These are phyloP conservation scores for Taurulus bubalis DNA, from an alignment of 2,113 vertebrate genomes.

Conservation along the genomic window DNA sequence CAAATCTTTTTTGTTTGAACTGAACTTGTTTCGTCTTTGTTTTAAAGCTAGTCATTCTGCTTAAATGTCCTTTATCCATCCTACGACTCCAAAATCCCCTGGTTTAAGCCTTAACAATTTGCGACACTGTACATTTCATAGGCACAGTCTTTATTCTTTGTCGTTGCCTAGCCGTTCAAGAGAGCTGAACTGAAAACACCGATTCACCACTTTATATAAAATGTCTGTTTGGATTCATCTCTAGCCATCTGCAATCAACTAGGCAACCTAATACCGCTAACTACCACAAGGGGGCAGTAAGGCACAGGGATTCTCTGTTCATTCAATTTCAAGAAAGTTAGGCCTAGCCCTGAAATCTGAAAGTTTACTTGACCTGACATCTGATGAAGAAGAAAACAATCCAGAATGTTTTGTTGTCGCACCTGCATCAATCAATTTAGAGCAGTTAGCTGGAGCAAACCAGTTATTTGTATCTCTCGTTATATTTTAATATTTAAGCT, in stretches of 20 bases:
- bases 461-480: neutral
- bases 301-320: neutral
- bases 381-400: neutral
- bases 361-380: conserved; percentile 1
- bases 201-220: neutral
- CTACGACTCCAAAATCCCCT: neutral
- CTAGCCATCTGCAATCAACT: neutral
- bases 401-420: neutral
- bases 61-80: neutral
- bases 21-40: neutral
- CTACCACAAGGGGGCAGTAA: conserved; percentile 57
- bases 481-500: neutral
- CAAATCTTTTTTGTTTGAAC: too few species aligned
- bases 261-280: conserved; percentile 16
- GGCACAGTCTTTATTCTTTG: neutral
- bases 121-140: neutral
- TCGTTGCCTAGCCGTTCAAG: neutral
- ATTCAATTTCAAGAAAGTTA: neutral
- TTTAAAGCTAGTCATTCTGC: neutral
- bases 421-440: neutral
- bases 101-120: neutral
- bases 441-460: neutral
- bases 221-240: too few species aligned
- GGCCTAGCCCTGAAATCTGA: neutral
- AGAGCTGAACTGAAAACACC: neutral